Conservation (phyloP, 2,797 vertebrate genomes). For the Mormyrus proboscirostris region DNA sequence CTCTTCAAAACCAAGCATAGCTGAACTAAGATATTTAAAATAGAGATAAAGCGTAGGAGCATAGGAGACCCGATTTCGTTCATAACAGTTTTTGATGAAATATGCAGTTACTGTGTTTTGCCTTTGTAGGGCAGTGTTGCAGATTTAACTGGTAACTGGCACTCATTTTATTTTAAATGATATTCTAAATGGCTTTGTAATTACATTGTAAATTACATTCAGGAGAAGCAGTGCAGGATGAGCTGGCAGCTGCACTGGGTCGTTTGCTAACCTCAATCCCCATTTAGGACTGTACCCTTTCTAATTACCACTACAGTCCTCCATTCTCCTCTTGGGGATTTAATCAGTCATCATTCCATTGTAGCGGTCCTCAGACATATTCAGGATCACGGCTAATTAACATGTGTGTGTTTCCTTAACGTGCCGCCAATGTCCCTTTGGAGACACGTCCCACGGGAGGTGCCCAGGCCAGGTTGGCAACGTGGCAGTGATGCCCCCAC, state of each 20-base stretch:
- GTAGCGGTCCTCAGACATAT: conserved; percentile 3
- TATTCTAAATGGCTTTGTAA: background rate
- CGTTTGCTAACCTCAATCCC: background rate
- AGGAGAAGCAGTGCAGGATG: background rate
- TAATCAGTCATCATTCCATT: conserved; percentile 13
- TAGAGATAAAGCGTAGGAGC: background rate
- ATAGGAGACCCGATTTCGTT: background rate
- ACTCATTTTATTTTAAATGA: background rate
- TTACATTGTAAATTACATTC: conserved; percentile 8
- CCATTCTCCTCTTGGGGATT: background rate
- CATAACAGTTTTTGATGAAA: background rate
- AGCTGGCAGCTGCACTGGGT: background rate
- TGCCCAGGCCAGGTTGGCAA: background rate
- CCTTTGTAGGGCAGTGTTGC: background rate
- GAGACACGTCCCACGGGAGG: background rate
- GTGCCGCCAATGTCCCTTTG: background rate
- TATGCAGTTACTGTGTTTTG: background rate
- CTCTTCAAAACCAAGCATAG: background rate
- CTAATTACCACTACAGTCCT: background rate
- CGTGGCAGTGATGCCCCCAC: background rate
- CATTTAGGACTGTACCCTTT: background rate
- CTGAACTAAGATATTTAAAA: background rate
- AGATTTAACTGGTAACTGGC: background rate
- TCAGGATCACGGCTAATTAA: background rate
- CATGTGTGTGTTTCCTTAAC: background rate